These are phyloP conservation scores for Hippasteria phrygiana DNA, from an alignment of 53 echinoderm and acorn worm genomes.

Conservation along the genomic window DNA sequence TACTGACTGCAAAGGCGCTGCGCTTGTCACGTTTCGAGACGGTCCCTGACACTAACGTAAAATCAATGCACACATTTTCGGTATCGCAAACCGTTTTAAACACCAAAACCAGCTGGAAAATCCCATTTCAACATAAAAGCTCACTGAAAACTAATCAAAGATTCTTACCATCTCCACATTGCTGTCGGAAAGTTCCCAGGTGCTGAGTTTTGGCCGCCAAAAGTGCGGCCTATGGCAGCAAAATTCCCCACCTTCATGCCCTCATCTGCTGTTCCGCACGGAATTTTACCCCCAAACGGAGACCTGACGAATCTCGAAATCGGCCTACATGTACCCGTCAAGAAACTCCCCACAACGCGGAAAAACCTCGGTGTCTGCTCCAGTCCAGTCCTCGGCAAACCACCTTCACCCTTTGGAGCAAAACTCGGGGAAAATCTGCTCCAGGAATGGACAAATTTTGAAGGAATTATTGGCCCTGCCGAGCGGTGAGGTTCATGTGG, in stretches of 20 bases:
- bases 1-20: too few relatives aligned
- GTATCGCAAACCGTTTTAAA: neutral
- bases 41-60: constrained; percentile 36
- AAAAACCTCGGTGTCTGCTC: constrained; percentile 33
- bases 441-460: constrained; percentile 58
- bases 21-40: neutral
- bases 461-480: constrained; percentile 57
- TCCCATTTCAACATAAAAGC: neutral
- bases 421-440: constrained; percentile 37
- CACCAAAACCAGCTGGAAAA: neutral
- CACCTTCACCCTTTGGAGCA: neutral
- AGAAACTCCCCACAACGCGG: constrained; percentile 10
- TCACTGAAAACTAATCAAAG: neutral
- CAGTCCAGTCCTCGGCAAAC: constrained; percentile 6
- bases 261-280: constrained; percentile 2
- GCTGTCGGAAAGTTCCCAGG: constrained; percentile 13
- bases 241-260: constrained; percentile 29
- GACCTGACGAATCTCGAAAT: neutral
- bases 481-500: constrained; percentile 37
- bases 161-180: constrained; percentile 62
- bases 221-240: constrained; percentile 18
- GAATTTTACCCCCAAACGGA: constrained; percentile 22
- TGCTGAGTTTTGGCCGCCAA: constrained; percentile 24
- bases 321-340: constrained; percentile 33
- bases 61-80: neutral